Evolutionary conservation across 2,797 vertebrate species (phyloP).

Genomic region (Lacerta bilineata): DNA sequence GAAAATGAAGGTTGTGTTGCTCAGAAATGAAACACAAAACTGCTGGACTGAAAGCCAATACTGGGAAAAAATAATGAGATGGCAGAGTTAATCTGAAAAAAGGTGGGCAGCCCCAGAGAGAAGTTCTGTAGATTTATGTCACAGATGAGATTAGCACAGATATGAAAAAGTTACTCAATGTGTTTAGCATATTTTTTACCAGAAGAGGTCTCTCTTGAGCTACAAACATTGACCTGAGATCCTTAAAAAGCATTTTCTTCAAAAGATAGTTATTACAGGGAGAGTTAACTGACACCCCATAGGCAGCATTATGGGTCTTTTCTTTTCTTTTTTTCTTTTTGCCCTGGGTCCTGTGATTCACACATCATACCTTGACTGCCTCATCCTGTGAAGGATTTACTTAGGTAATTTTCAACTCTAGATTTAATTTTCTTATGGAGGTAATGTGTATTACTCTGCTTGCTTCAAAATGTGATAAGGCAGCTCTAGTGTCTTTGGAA

Average conservation of each 20-base stretch:
- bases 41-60: background rate
- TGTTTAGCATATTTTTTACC: background rate
- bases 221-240: background rate
- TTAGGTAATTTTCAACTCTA: background rate
- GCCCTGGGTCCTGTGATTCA: background rate
- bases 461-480: no score
- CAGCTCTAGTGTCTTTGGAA: no score
- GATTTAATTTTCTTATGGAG: background rate
- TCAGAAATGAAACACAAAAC: background rate
- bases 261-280: background rate
- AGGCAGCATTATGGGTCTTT: background rate
- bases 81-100: background rate
- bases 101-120: background rate
- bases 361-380: background rate
- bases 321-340: background rate
- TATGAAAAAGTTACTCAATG: background rate
- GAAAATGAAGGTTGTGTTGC: background rate
- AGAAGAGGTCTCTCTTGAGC: slow-evolving; percentile 35
- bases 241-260: background rate
- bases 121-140: background rate
- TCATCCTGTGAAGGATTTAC: background rate
- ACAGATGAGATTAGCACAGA: background rate
- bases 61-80: background rate
- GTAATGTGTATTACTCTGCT: no score
- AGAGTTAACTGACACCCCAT: background rate